Base-by-base conservation (phyloP, 1,140 invertebrate genomes). In the Hetaerina americana region DNA sequence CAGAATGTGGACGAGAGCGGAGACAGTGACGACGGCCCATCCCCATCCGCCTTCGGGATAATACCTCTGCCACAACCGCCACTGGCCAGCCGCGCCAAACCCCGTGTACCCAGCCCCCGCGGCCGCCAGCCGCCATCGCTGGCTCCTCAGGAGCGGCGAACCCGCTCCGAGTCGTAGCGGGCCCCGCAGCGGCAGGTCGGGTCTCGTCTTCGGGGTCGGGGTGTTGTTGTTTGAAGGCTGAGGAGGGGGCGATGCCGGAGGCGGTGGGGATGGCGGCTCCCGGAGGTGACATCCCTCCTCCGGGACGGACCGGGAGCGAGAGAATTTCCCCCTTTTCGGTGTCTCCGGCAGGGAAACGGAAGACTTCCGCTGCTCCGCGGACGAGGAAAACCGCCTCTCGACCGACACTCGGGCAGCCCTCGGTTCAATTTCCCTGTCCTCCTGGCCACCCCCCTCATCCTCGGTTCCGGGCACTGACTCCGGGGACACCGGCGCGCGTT, bases 41-140 rank as follows among this genome's bases (percentile, higher is more conserved):
- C 91, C 91, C 90, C 91, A 93, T 1, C 90, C 90, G 1, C 89
- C 90, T 76, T 92, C 90, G 0, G 90, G 90, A 79, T 91, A 92
- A 79, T 90, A 91, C 77, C 91, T 89, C 27, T 88, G 78, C 40
- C 80, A 78, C 1, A 84, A 31, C 10, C 79, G 15, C 40, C 40
- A 57, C 40, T 57, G 72, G 68, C 77, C 73, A n/a, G 75, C 73
- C 5, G 78, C 77, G 57, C 77, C 77, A 18, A 77, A 67, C 26
- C 75, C 76, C 6, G 76, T 31, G 67, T 28, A 28, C 2, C 27
- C 27, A 15, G 67, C 25, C 67, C 25, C 25, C 27, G 25, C 27
- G 12, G 67, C 67, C 67, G 67, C 67, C 67, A 26, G n/a, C n/a
- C 27, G 67, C 25, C 25, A 28, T 25, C 25, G 2, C 18, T 26